Base-by-base conservation (phyloP, 2,888 invertebrate species). In the Noctua pronuba region DNA sequence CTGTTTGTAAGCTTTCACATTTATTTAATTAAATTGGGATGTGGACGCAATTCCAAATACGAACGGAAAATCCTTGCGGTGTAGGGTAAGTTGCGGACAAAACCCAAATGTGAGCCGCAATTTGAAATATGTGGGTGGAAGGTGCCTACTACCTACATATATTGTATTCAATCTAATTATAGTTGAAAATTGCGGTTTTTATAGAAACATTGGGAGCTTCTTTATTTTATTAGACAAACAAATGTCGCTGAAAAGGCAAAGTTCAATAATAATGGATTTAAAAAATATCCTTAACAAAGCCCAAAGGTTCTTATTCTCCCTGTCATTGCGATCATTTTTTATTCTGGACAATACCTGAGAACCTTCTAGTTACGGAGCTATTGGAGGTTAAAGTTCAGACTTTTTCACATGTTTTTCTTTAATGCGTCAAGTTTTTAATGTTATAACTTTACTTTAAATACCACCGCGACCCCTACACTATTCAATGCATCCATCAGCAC, bases 1-100 rank as follows among this genome's bases (percentile, higher is more conserved):
- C 35, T 13, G 10, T 13, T 35, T 28, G 58, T 73, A 73, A 81
- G 70, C 44, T 73, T 70, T 46, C 4, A 8, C n/a, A 67, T 73
- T 58, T 58, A 64, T 73, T 75, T 73, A 70, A 78, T 82, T 78
- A 75, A 85, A 75, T 64, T 70, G 28, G 62, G 28, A 67, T 75
- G 65, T 62, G 44, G 38, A 44, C 62, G 31, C 38, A 28, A 69
- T 75, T 85, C 52, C 38, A 71, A 76, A 81, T 67, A 58, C n/a
- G 38, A 62, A 75, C 35, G 35, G 69, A 41, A 69, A 75, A 75
- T 66, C 41, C n/a, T 80, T 80, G 55, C 44, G 75, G 82, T 55
- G 64, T 64, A 13, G 44, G 65, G 41, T 65, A 73, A 65, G 21
- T 69, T 44, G 60, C 49, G 52, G 75, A n/a, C 35, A 41, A 71